Evolutionary conservation across 2,888 invertebrate species (phyloP).

Genomic region (Rhaphigaster nebulosa): DNA sequence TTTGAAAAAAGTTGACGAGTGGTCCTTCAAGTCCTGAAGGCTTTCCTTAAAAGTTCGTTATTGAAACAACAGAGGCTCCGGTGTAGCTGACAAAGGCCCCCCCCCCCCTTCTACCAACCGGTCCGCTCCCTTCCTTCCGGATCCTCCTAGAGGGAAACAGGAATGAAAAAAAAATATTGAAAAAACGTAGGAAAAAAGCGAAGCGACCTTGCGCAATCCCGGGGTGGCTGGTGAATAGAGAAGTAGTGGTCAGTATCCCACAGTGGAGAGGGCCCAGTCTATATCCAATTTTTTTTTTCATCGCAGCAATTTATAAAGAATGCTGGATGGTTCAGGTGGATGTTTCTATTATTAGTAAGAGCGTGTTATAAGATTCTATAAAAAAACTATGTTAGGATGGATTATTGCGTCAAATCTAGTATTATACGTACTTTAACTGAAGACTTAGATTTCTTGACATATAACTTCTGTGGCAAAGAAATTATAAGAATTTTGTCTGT

Average conservation of each 20-base stretch:
- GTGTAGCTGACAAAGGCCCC: slow-evolving; percentile 8
- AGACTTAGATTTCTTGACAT: no score
- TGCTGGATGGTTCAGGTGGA: neutral
- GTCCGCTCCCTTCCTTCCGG: slow-evolving; percentile 4
- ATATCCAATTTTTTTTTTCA: neutral
- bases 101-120: no score
- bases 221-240: neutral
- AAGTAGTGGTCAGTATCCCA: slow-evolving; percentile 29
- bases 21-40: slow-evolving; percentile 36
- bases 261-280: neutral
- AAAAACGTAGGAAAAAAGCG: neutral
- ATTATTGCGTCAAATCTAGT: neutral
- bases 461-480: no score
- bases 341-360: neutral
- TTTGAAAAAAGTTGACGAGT: slow-evolving; percentile 42
- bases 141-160: neutral
- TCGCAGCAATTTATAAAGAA: neutral
- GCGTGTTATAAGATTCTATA: neutral
- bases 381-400: neutral
- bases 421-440: no score
- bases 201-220: slow-evolving; percentile 27
- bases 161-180: neutral
- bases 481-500: no score
- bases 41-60: slow-evolving; percentile 48
- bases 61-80: slow-evolving; percentile 2